Evolutionary conservation across 2,888 invertebrate species (phyloP), one percentile per base, ranked within the genome.

Genomic region (Pocota personata): DNA sequence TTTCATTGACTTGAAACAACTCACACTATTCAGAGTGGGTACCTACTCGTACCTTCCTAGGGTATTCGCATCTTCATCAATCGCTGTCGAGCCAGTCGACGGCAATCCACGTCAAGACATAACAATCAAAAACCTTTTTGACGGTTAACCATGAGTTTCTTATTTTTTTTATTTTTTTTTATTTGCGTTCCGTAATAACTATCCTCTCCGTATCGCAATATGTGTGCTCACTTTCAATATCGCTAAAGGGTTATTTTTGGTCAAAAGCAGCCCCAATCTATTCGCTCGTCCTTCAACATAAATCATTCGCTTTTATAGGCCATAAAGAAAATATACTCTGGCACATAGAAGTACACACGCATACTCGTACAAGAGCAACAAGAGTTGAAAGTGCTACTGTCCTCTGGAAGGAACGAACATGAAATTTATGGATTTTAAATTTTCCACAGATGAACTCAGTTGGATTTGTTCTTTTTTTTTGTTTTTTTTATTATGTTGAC

Each of bases 351-450:
- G 5, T 27, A 37, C 52, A 66, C 66, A 24, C 37, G 14, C 21
- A 12, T 1, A 14, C 16, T 7, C 10, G 2, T n/a, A 27, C 30
- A 21, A 16, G 32, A 32, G n/a, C 27, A 40, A 16, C 14, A 35
- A 35, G 57, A 57, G 35, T 40, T 55, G 35, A 48, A 62, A 69
- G 58, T n/a, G 21, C 67, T 62, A 6, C 3, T 52, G 48, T 67
- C 72, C 40, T 37, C n/a, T 37, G 60, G 46, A 82, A 66, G 60
- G 46, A 82, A 66, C 71, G 30, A 77, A 60, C 43, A 58, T 50
- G 66, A 83, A 73, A 67, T 78, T 78, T 78, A 83, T 83, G 82
- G 82, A 83, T 83, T 82, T 82, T 78, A 78, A 78, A 83, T 78
- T 73, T 83, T 83, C 46, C 73, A 67, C 78, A 83, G 83, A 60